Evolutionary conservation across 2,888 invertebrate species (phyloP), one percentile per base, ranked within the genome.

Genomic region (Sceliomorpha sp.): DNA sequence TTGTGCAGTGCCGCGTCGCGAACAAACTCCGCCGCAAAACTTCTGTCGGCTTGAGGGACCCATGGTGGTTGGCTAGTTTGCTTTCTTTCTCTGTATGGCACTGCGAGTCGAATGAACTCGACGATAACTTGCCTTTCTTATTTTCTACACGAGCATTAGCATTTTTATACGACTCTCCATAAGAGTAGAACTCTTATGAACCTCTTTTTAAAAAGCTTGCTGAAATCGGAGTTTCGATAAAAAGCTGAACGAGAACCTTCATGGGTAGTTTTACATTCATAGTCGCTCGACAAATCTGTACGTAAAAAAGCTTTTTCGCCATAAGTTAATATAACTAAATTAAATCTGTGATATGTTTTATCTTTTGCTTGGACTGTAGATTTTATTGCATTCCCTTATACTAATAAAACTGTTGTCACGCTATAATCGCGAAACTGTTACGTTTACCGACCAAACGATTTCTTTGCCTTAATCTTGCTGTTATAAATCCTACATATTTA

Each of bases 11-110:
- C 40, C 29, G 29, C 47, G 17, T 39, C 31, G 45, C 55, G 39
- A 42, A 50, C 42, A 51, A 50, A 51, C 26, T 34, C 24, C 27
- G 17, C 34, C 20, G 40, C 42, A 20, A 39, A 60, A 44, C 59
- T 60, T 50, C 26, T 15, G 24, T 32, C 34, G 31, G 34, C 31
- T 29, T 14, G 12, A 32, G 39, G 39, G 32, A 20, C 3, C 4
- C 53, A 27, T 15, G 37, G 26, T 44, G 27, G 29, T 29, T 17
- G 13, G 13, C 3, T 17, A 32, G 55, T 27, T 56, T 36, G 44
- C 36, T 45, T 36, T 42, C 32, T 8, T 34, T 17, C 15, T 27
- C 32, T 12, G 24, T 12, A 17, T 27, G 34, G 13, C 14, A 17
- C 39, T 12, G 20, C 4, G 14, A 34, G 10, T 53, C 53, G 47